Percentiles rank a stretch among this genome's conserved stretches.
Evolutionary conservation across 2,888 invertebrate genomes (phyloP).

Genomic region (Campoplex nolae): DNA sequence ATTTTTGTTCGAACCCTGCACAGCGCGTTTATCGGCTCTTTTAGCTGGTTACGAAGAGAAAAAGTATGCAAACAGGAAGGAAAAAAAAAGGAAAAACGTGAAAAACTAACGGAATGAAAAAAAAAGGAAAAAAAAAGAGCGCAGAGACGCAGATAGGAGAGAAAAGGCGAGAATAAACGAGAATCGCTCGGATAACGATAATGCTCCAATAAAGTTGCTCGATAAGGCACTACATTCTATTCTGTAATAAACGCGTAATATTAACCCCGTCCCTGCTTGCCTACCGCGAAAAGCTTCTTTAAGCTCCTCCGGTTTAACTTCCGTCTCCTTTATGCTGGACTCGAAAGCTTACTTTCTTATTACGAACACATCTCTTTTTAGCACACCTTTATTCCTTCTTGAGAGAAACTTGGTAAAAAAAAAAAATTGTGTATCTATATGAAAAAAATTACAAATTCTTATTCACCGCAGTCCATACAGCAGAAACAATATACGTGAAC

Average conservation of each 20-base stretch:
- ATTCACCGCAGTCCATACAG: neutral
- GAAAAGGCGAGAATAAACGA: conserved; percentile 25
- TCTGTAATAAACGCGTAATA: conserved; percentile 62
- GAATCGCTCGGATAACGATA: conserved; percentile 55
- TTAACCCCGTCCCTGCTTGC: conserved; percentile 13
- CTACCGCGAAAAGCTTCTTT: conserved; percentile 17
- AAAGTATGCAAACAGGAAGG: neutral
- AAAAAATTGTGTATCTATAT: neutral
- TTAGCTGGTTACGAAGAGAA: conserved; percentile 14
- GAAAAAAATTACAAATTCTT: neutral
- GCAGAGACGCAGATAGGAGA: conserved; percentile 11
- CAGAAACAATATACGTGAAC: neutral
- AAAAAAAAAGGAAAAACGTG: neutral
- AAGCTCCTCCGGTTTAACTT: conserved; percentile 12
- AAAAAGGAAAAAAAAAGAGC: neutral
- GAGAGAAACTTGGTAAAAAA: neutral
- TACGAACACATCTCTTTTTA: conserved; percentile 11
- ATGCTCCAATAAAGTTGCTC: conserved; percentile 64
- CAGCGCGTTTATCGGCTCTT: conserved; percentile 39
- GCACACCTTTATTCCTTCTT: conserved; percentile 11
- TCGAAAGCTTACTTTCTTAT: conserved; percentile 33
- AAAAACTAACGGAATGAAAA: neutral
- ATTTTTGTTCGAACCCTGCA: conserved; percentile 53
- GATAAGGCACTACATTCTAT: conserved; percentile 62
- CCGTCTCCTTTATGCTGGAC: conserved; percentile 13